Evolutionary conservation across 2,797 vertebrate genomes (phyloP), one percentile per base, ranked within the genome.

Genomic region (Coluber constrictor): DNA sequence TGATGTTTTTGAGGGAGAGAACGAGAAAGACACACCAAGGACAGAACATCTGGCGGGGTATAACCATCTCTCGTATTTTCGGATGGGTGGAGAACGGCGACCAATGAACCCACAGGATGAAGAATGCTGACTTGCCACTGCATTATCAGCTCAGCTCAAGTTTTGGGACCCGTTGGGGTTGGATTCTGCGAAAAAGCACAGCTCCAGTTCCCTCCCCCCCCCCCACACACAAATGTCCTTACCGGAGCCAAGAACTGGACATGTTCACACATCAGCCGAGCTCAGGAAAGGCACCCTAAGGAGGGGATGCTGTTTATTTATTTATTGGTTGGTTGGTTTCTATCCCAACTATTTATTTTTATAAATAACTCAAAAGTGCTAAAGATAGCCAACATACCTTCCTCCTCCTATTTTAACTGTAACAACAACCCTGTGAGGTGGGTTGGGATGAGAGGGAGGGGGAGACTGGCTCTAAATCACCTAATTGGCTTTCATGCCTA

Each of bases 181-280:
- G 37, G 37, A 23, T 32, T 32, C 37, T 79, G 66, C 2, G 6
- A n/a, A 37, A 83, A 56, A 32, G 12, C 55, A 13, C 37, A 55
- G 6, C 11, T 16, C n/a, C 8, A 1, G 3, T 37, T 23, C 0
- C 6, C 16, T 16, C n/a, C 1, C 6, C 3, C 20, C 23, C 0
- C 23, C 20, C 25, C 23, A 60, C 4, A 32, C 7, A 74, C 6
- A 4, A 16, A 66, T 15, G 23, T 25, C 11, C 4, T 13, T 37
- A 20, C 86, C 1, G 12, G 11, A 32, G 5, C 43, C 70, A 23
- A 16, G 56, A 43, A 86, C 5, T 13, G 4, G 10, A 9, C 43
- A n/a, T 1, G 47, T 18, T 56, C 27, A 90, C 15, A 59, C 4
- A 23, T 7, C 51, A 12, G 12, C 32, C 0, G 8, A 29, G 88